Evolutionary conservation across 2,797 vertebrate genomes (phyloP).

Genomic region (Zenarchopterus dispar): DNA sequence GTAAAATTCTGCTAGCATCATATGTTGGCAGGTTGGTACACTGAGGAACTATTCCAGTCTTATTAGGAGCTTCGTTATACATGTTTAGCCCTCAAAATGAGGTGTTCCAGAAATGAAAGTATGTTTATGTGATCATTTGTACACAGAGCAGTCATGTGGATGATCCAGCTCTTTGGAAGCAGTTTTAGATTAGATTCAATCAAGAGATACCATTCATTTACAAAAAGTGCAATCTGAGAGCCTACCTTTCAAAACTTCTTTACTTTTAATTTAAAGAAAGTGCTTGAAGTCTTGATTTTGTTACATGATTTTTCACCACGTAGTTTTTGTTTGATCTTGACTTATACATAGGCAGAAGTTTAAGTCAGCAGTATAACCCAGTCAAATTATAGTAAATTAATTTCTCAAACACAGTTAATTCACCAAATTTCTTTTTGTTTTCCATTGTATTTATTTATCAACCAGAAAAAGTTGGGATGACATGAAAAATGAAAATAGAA

Average conservation of each 20-base stretch:
- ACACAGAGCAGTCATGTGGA: not conserved
- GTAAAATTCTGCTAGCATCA: conserved; percentile 41
- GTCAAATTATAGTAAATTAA: too few species aligned
- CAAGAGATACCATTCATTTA: not conserved
- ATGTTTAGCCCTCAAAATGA: conserved; percentile 1
- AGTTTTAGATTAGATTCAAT: not conserved
- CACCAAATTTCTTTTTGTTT: too few species aligned
- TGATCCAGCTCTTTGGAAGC: not conserved
- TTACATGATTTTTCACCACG: too few species aligned
- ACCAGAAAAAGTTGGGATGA: too few species aligned
- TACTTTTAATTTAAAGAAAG: not conserved
- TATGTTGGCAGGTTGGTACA: conserved; percentile 12
- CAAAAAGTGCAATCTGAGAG: too few species aligned
- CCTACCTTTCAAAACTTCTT: too few species aligned
- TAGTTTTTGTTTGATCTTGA: too few species aligned
- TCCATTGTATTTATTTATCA: too few species aligned
- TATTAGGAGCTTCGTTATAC: conserved; percentile 6
- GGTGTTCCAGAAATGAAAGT: not conserved
- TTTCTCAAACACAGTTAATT: too few species aligned
- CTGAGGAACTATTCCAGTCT: conserved; percentile 1
- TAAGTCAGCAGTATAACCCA: too few species aligned
- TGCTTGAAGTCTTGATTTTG: not conserved
- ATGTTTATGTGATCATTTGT: conserved; percentile 5
- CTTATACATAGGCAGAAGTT: too few species aligned
- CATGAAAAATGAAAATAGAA: too few species aligned